Base-by-base conservation (phyloP, 2,888 invertebrate species). In the Acrobasis suavella region DNA sequence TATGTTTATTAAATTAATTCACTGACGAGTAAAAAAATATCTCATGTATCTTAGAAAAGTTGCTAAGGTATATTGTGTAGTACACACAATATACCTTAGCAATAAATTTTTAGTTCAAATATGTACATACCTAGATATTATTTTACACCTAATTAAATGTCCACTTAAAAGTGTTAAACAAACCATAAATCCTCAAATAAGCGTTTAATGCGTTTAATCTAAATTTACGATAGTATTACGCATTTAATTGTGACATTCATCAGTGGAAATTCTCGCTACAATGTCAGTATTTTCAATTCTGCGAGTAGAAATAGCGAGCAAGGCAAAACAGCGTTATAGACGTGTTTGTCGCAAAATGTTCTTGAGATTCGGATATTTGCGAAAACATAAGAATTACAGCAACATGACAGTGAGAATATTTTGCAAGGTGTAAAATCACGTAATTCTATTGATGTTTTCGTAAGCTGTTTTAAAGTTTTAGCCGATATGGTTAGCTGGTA, bases 301-400 rank as follows among this genome's bases (percentile, higher is more conserved):
- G 32, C 32, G 32, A 32, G 66, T 66, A 68, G 68, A 69, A 74
- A 76, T 69, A 74, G 65, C 67, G 74, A 65, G 72, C 72, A 73
- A 67, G 71, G 65, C 71, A 71, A 75, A 74, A n/a, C n/a, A 54
- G 16, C 72, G 74, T 85, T 81, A 85, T 82, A 67, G 80, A 64
- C 77, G 69, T 85, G 86, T 85, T 86, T 87, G 84, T 84, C 72
- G 70, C 73, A 74, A 70, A 75, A 74, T 72, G 78, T 80, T 81
- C 77, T 78, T 81, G 69, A 69, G 79, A 81, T 79, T 81, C 74
- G 76, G 73, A 67, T 70, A 70, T 80, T 75, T 71, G 72, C 69
- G 74, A 78, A 73, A 78, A 74, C 72, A 73, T 9, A 51, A 22
- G 58, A 42, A 54, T 17, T 42, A n/a, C 46, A 15, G 46, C 22